phyloP scores from a whole-genome alignment of 2,888 invertebrate species.

The Ectropis crepuscularia region DNA sequence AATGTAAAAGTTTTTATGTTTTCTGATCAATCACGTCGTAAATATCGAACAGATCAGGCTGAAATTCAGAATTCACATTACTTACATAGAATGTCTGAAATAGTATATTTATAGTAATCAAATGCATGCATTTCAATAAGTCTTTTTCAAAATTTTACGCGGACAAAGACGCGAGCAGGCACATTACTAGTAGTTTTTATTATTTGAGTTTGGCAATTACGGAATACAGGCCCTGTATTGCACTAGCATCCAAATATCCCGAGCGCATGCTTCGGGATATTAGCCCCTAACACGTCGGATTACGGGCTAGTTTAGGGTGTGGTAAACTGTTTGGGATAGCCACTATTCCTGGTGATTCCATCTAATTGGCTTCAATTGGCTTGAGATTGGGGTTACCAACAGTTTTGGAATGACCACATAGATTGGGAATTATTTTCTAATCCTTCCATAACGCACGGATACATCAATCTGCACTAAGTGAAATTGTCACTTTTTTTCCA shows the following conservation, averaged over 20 bases:
- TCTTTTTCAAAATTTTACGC: too few relatives aligned
- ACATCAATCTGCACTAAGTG: background rate
- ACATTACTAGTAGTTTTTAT: too few relatives aligned
- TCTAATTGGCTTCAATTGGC: constrained; percentile 68
- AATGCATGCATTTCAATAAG: too few relatives aligned
- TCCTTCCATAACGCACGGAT: background rate
- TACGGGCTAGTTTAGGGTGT: constrained; percentile 26
- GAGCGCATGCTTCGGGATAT: background rate
- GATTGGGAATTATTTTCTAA: background rate
- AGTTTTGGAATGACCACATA: background rate
- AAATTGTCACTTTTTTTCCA: background rate
- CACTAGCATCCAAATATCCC: constrained; percentile 21
- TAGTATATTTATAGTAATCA: too few relatives aligned
- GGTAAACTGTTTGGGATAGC: constrained; percentile 18
- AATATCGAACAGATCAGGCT: too few relatives aligned
- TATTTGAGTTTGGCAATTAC: too few relatives aligned
- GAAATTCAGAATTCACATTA: too few relatives aligned
- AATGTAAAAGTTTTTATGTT: too few relatives aligned
- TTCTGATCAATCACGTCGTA: too few relatives aligned
- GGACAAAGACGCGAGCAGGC: too few relatives aligned
- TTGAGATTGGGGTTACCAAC: constrained; percentile 30
- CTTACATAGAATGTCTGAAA: too few relatives aligned
- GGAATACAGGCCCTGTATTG: constrained; percentile 22
- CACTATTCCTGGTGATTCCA: constrained; percentile 42
- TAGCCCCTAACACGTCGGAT: constrained; percentile 13